Percentiles rank a stretch among this genome's conserved stretches.
These are phyloP conservation scores for Aurelia sp. DNA, from an alignment of 30 jellyfish, hydroid and myxozoan genomes.

Conservation along the genomic window DNA sequence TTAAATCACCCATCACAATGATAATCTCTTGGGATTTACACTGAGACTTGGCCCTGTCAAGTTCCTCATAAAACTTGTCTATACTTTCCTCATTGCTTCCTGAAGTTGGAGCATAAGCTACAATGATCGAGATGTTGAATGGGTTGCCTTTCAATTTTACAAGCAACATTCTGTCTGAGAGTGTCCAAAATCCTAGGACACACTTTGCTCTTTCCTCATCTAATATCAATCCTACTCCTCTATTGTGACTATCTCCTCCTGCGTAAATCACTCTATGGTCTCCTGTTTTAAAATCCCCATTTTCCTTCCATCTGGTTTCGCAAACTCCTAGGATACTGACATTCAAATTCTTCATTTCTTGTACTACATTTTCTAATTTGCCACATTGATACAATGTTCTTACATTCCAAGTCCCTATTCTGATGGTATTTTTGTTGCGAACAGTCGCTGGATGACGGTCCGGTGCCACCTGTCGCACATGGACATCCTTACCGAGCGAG, in stretches of 20 bases:
- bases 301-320: slow-evolving; percentile 38
- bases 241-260: slow-evolving; percentile 17
- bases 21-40: slow-evolving; percentile 9
- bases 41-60: slow-evolving; percentile 36
- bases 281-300: slow-evolving; percentile 5
- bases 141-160: slow-evolving; percentile 1
- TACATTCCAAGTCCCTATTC: slow-evolving; percentile 56
- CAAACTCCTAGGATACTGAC: slow-evolving; percentile 44
- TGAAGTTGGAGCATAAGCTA: slow-evolving; percentile 55
- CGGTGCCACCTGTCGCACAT: slow-evolving; percentile 43
- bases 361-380: slow-evolving; percentile 28
- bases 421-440: slow-evolving; percentile 27
- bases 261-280: slow-evolving; percentile 27
- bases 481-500: no score
- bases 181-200: slow-evolving; percentile 12
- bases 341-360: slow-evolving; percentile 7
- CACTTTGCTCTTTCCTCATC: slow-evolving; percentile 1
- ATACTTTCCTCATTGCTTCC: slow-evolving; percentile 40
- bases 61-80: slow-evolving; percentile 20
- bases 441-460: slow-evolving; percentile 60
- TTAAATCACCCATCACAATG: no score
- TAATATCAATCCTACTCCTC: slow-evolving; percentile 22
- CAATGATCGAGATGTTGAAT: slow-evolving; percentile 14
- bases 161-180: slow-evolving; percentile 13
- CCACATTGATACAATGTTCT: slow-evolving; percentile 42